Evolutionary conservation across 1,140 invertebrate genomes (phyloP).

Genomic region (Tetranychus urticae): DNA sequence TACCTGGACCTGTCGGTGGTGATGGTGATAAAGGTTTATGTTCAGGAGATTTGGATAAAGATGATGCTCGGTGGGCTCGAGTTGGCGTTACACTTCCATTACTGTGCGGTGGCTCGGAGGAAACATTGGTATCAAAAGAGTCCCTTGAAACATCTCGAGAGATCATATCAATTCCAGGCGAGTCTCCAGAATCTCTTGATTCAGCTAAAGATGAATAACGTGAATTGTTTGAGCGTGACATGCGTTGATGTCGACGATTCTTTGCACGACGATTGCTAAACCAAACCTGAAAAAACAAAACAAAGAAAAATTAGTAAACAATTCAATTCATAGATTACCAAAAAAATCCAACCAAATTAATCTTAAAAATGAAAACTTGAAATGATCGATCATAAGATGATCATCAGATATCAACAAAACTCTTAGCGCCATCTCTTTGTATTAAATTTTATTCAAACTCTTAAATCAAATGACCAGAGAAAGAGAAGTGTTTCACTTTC

Average conservation of each 20-base stretch:
- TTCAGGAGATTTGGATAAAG: neutral
- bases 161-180: neutral
- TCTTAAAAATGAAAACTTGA: no score
- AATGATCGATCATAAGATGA: no score
- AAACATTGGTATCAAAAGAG: neutral
- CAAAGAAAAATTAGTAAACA: no score
- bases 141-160: neutral
- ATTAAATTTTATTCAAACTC: no score
- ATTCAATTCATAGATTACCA: neutral
- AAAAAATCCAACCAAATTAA: no score
- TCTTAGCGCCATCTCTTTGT: no score
- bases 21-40: neutral
- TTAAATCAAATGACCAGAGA: no score
- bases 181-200: slow-evolving; percentile 1
- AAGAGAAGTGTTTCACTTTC: no score
- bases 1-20: neutral
- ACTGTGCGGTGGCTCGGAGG: neutral
- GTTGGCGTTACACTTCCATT: neutral
- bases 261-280: slow-evolving; percentile 96
- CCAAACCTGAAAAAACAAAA: slow-evolving; percentile 49
- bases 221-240: slow-evolving; percentile 32
- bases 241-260: slow-evolving; percentile 80
- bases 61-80: neutral
- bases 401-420: no score
- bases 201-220: neutral